Conservation (phyloP, 30 jellyfish, hydroid and myxozoan species). For the Sanderia malayensis region DNA sequence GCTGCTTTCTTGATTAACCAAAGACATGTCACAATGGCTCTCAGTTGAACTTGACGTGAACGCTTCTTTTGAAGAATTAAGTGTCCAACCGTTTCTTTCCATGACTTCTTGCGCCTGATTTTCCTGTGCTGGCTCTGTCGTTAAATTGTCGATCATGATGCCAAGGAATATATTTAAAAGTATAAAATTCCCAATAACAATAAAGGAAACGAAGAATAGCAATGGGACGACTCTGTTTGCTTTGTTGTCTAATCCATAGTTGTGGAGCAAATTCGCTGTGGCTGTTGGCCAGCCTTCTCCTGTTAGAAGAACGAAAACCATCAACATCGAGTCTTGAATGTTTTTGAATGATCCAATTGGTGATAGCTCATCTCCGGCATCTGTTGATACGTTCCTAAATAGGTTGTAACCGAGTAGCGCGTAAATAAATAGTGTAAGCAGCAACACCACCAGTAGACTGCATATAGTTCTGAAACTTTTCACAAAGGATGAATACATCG, state of each 20-base stretch:
- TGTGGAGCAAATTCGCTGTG: slow-evolving; percentile 21
- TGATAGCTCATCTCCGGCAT: not conserved
- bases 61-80: not conserved
- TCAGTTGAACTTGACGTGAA: not conserved
- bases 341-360: slow-evolving; percentile 41
- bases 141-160: slow-evolving; percentile 75
- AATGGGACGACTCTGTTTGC: slow-evolving; percentile 36
- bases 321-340: slow-evolving; percentile 53
- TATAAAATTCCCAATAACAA: slow-evolving; percentile 66
- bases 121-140: slow-evolving; percentile 35
- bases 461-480: slow-evolving; percentile 49
- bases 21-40: too few relatives aligned
- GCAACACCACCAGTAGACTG: slow-evolving; percentile 54
- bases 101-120: not conserved
- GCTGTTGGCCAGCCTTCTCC: slow-evolving; percentile 83
- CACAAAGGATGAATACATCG: slow-evolving; percentile 55
- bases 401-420: slow-evolving; percentile 78
- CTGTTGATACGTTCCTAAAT: slow-evolving; percentile 28
- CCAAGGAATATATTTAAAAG: slow-evolving; percentile 87
- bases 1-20: too few relatives aligned
- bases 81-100: not conserved
- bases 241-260: slow-evolving; percentile 1
- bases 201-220: slow-evolving; percentile 56
- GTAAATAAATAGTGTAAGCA: slow-evolving; percentile 46
- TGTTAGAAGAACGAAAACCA: slow-evolving; percentile 72